Base-by-base conservation (phyloP, 2,888 invertebrate genomes). In the Cheilosia grossa region DNA sequence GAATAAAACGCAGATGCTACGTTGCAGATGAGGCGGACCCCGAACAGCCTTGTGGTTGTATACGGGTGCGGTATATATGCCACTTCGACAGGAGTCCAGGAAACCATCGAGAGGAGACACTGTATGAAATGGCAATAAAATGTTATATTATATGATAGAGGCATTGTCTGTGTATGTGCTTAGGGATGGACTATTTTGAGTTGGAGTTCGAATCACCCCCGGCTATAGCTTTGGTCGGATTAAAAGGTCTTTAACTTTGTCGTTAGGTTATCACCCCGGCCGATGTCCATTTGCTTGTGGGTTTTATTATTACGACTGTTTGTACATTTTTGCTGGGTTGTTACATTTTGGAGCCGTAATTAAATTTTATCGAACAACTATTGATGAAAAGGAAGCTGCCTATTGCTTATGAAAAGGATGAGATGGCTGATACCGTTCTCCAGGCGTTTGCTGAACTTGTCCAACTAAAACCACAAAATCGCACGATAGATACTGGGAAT, bases 91-190 rank as follows among this genome's bases (percentile, higher is more conserved):
- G 59, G 44, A 59, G 54, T 54, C 21, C 37, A 58, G 53, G 64
- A 59, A 72, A 37, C 66, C 56, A 79, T 73, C 67, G 74, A 15
- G 61, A 19, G 56, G 49, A 64, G 37, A 66, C 61, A 63, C 64
- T 79, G 74, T 83, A 74, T 83, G 74, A 74, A 79, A 66, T 40
- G 70, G 64, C 74, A 83, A 83, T 83, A 69, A 80, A 83, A 83
- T 47, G 70, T 83, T 74, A 79, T 82, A 47, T 21, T 10, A 53
- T 30, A 30, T 6, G 2, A 9, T 49, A 66, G 81, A 66, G 37
- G 49, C 59, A 70, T 82, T 75, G 77, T 82, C 54, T 77, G 70
- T 56, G n/a, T 42, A 73, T 80, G 47, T 67, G 61, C 61, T 61
- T 56, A 24, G 49, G 61, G 54, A 61, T 13, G 37, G 37, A 33